phyloP scores from a whole-genome alignment of 1,140 invertebrate species.

The Neuroterus valhalla region DNA sequence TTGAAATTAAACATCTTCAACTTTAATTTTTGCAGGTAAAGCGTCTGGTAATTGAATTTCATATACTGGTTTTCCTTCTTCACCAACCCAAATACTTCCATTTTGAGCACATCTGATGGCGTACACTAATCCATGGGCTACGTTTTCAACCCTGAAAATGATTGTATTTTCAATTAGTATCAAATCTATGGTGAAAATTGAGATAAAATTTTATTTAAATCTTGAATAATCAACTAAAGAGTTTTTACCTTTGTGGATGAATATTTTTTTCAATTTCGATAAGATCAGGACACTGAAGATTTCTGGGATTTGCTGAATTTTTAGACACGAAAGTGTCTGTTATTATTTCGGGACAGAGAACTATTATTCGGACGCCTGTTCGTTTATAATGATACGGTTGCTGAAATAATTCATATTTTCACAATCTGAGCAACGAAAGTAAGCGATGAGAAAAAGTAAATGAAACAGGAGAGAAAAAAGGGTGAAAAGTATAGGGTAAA shows the following conservation, averaged over 20 bases:
- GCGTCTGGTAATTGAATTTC: constrained; percentile 72
- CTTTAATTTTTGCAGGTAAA: constrained; percentile 52
- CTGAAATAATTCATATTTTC: constrained; percentile 50
- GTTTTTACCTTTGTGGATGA: constrained; percentile 56
- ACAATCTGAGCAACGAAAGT: background rate
- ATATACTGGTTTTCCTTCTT: constrained; percentile 74
- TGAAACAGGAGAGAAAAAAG: background rate
- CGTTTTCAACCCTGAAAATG: constrained; percentile 66
- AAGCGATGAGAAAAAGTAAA: background rate
- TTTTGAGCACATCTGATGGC: constrained; percentile 73
- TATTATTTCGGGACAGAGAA: constrained; percentile 71
- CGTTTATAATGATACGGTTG: constrained; percentile 69
- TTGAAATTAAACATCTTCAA: constrained; percentile 4
- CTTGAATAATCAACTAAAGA: too few relatives aligned
- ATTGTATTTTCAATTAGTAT: constrained; percentile 17
- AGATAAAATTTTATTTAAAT: too few relatives aligned
- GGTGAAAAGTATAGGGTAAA: too few relatives aligned
- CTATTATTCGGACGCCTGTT: constrained; percentile 71
- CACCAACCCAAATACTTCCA: constrained; percentile 75
- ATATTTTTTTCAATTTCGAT: constrained; percentile 39
- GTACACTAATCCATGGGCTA: constrained; percentile 73
- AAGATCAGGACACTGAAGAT: constrained; percentile 35
- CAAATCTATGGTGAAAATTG: background rate
- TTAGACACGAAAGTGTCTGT: constrained; percentile 58
- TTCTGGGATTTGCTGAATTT: constrained; percentile 38